A percentile compares a stretch with the other conserved stretches of the same genome.
Evolutionary conservation across 2,888 invertebrate species (phyloP).

Genomic region (Orthonevra nobilis): DNA sequence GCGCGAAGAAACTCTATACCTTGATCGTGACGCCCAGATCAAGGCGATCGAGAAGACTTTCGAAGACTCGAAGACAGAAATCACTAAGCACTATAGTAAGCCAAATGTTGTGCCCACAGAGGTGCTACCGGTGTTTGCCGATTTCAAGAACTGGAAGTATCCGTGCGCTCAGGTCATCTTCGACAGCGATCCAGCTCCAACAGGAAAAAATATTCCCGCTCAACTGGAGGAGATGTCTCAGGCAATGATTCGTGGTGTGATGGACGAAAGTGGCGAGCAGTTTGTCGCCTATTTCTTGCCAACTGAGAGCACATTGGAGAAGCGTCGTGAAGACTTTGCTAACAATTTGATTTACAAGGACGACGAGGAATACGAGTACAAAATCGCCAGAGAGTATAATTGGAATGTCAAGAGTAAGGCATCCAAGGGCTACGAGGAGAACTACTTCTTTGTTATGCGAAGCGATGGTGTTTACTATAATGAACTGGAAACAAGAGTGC

Average conservation of each 20-base stretch:
- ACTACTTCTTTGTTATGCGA: slow-evolving; percentile 96
- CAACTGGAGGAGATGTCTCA: slow-evolving; percentile 99
- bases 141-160: slow-evolving; percentile 98
- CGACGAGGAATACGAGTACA: slow-evolving; percentile 96
- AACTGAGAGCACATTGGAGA: slow-evolving; percentile 93
- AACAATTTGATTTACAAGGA: slow-evolving; percentile 90
- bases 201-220: slow-evolving; percentile 91
- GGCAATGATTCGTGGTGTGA: slow-evolving; percentile 99
- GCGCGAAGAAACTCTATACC: slow-evolving; percentile 94
- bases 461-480: slow-evolving; percentile 96
- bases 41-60: slow-evolving; percentile 98
- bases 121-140: slow-evolving; percentile 93
- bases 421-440: slow-evolving; percentile 97
- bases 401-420: slow-evolving; percentile 99
- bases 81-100: slow-evolving; percentile 97
- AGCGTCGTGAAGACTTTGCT: slow-evolving; percentile 90
- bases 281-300: slow-evolving; percentile 99
- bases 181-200: slow-evolving; percentile 98
- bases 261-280: slow-evolving; percentile 99
- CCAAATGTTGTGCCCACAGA: slow-evolving; percentile 96
- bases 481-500: slow-evolving; percentile 96
- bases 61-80: slow-evolving; percentile 90
- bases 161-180: slow-evolving; percentile 99
- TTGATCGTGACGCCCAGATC: slow-evolving; percentile 98
- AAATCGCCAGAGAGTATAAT: slow-evolving; percentile 98